These are phyloP conservation scores for cattle (Bos taurus) DNA, from an alignment of 2,113 vertebrate genomes.

Conservation along the genomic window ARS-UCD2.0 NC_037330.1:28430501-28431000, in stretches of 20 bases:
- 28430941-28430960: neutral
- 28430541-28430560: neutral
- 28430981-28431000: neutral
- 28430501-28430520: neutral
- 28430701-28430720: too few relatives aligned
- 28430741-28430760: too few relatives aligned
- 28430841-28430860: neutral
- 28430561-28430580: neutral
- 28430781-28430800: too few relatives aligned
- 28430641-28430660: too few relatives aligned
- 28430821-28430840: neutral
- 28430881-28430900: neutral
- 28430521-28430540: constrained; percentile 3
- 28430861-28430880: neutral
- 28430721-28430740: too few relatives aligned
- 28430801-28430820: too few relatives aligned
- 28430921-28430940: neutral
- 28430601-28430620: neutral
- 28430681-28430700: too few relatives aligned
- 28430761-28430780: too few relatives aligned
- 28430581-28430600: neutral
- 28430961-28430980: neutral
- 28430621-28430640: too few relatives aligned
- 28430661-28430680: too few relatives aligned
- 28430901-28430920: neutral